A percentile compares a stretch with the other conserved stretches of the same genome.
Conservation (phyloP, 2,797 vertebrate species). For the Pseudocheirus occidentalis region DNA sequence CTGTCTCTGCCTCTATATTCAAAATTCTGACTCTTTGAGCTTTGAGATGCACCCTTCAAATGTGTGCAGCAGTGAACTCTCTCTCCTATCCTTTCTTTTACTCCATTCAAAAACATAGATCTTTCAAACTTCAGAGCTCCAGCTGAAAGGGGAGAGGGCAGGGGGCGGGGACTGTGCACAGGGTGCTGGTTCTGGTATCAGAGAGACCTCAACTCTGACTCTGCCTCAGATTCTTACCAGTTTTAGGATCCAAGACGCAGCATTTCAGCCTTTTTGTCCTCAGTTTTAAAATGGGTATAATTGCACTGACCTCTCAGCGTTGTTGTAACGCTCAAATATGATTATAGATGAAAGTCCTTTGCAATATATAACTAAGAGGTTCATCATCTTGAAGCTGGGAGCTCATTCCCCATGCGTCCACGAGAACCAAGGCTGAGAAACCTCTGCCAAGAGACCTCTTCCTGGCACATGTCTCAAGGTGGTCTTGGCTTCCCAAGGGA, state of each 20-base stretch:
- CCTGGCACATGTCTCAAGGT: neutral
- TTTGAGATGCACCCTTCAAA: neutral
- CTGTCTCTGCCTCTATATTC: neutral
- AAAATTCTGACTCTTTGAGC: too few relatives aligned
- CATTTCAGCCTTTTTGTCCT: neutral
- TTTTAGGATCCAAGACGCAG: neutral
- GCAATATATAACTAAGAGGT: neutral
- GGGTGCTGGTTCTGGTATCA: too few relatives aligned
- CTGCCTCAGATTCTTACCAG: too few relatives aligned
- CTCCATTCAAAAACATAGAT: neutral
- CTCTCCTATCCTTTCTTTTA: neutral
- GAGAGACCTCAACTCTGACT: too few relatives aligned
- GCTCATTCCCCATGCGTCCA: neutral
- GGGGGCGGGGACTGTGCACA: too few relatives aligned
- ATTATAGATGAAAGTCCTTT: neutral
- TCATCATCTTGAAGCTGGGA: neutral
- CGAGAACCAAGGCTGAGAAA: neutral
- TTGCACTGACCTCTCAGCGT: neutral
- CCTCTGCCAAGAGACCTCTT: neutral
- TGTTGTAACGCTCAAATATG: neutral
- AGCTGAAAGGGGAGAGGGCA: too few relatives aligned
- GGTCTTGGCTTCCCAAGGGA: neutral
- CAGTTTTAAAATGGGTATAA: neutral
- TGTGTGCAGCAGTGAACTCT: neutral
- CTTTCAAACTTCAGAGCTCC: neutral